A percentile compares a stretch with the other conserved stretches of the same genome.
Conservation (phyloP, 37 sponge, comb jelly and placozoan genomes). For the Chondrilla cf. caribensis region DNA sequence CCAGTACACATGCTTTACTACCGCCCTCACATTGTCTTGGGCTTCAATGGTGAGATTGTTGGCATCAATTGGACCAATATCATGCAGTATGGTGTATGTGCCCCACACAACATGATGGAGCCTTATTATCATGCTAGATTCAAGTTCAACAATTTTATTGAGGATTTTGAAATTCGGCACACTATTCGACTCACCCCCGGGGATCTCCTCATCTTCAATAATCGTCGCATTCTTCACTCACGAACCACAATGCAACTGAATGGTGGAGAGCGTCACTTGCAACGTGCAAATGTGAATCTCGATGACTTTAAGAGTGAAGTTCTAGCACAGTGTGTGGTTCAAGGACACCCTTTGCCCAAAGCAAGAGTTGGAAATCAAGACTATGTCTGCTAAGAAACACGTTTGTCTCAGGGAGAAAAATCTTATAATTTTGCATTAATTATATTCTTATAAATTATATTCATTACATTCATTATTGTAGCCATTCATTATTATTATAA, state of each 20-base stretch:
- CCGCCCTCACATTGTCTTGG: slow-evolving; percentile 60
- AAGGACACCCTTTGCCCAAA: too few relatives aligned
- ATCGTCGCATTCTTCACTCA: slow-evolving; percentile 54
- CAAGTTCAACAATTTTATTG: slow-evolving; percentile 22
- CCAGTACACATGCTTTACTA: slow-evolving; percentile 40
- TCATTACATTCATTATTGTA: too few relatives aligned
- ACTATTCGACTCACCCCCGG: slow-evolving; percentile 42
- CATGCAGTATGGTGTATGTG: slow-evolving; percentile 40
- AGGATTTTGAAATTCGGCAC: background rate
- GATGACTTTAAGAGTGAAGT: slow-evolving; percentile 64
- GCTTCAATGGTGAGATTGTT: slow-evolving; percentile 32
- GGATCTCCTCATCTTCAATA: slow-evolving; percentile 54
- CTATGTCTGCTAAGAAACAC: too few relatives aligned
- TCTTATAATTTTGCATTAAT: too few relatives aligned
- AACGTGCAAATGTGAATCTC: slow-evolving; percentile 58
- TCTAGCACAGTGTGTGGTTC: too few relatives aligned
- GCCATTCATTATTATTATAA: too few relatives aligned
- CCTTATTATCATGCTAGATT: slow-evolving; percentile 54
- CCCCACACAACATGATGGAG: slow-evolving; percentile 12
- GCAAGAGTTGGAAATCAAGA: too few relatives aligned
- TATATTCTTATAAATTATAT: too few relatives aligned
- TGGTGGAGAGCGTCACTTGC: slow-evolving; percentile 48
- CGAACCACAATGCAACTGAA: slow-evolving; percentile 42
- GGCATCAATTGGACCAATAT: slow-evolving; percentile 43
- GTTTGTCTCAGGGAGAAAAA: too few relatives aligned